Evolutionary conservation across 1,140 invertebrate genomes (phyloP).

Genomic region (Aphaenogaster ashmeadi): DNA sequence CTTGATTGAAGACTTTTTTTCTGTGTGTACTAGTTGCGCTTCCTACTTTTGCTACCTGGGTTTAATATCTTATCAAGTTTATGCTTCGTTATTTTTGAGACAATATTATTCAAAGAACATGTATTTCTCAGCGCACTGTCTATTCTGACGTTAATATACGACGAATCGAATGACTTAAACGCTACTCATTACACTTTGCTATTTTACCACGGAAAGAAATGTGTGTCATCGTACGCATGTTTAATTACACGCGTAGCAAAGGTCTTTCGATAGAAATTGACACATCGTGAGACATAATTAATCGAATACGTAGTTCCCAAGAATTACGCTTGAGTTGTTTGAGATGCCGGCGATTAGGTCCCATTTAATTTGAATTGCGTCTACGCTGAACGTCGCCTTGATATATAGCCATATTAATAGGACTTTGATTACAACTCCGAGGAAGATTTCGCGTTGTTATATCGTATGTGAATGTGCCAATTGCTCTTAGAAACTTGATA

Average conservation of each 20-base stretch:
- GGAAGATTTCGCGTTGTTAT: too few species aligned
- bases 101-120: neutral
- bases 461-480: too few species aligned
- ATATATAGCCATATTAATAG: neutral
- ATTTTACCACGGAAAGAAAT: neutral
- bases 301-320: neutral
- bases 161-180: slow-evolving; percentile 7
- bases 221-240: slow-evolving; percentile 24
- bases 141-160: neutral
- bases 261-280: slow-evolving; percentile 40
- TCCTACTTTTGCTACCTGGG: too few species aligned
- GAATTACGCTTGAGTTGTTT: neutral
- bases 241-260: slow-evolving; percentile 36
- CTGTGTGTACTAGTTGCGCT: too few species aligned
- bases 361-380: neutral
- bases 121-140: neutral
- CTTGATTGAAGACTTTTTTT: too few species aligned
- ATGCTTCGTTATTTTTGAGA: neutral
- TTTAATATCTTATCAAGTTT: neutral
- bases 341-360: neutral
- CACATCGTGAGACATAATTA: slow-evolving; percentile 28
- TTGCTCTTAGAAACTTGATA: too few species aligned
- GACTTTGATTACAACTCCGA: too few species aligned
- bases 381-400: neutral
- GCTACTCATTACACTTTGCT: slow-evolving; percentile 9